Percentiles rank a stretch among this genome's conserved stretches.
Evolutionary conservation across 1,140 invertebrate species (phyloP).

Genomic region (Trachymyrmex septentrionalis): DNA sequence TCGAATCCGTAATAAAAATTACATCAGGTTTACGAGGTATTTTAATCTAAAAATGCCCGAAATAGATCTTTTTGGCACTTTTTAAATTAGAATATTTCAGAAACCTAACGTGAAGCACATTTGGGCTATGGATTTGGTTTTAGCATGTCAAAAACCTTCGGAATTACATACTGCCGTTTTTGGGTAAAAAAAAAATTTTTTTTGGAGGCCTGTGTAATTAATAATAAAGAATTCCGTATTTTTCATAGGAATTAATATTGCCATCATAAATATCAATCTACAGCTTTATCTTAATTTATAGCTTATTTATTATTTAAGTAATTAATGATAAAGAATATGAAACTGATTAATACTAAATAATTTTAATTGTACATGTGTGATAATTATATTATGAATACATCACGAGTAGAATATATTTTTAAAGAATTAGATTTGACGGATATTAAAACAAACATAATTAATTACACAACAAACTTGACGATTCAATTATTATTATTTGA

Average conservation of each 20-base stretch:
- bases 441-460: background rate
- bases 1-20: too few species aligned
- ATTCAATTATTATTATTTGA: conserved; percentile 18
- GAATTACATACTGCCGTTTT: too few species aligned
- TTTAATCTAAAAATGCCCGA: too few species aligned
- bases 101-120: too few species aligned
- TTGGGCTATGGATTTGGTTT: too few species aligned
- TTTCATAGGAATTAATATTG: too few species aligned
- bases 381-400: background rate
- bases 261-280: background rate
- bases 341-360: background rate
- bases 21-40: too few species aligned
- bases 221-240: background rate
- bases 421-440: background rate
- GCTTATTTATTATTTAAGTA: background rate
- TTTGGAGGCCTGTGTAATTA: background rate
- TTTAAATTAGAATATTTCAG: too few species aligned
- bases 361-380: background rate
- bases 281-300: background rate
- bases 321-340: background rate
- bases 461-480: background rate
- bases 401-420: conserved; percentile 1
- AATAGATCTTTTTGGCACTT: too few species aligned
- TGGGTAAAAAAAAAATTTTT: too few species aligned
- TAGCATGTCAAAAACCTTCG: too few species aligned